These are phyloP conservation scores for Aurelia sp. DNA, from an alignment of 30 jellyfish, hydroid and myxozoan genomes.

Conservation along the genomic window DNA sequence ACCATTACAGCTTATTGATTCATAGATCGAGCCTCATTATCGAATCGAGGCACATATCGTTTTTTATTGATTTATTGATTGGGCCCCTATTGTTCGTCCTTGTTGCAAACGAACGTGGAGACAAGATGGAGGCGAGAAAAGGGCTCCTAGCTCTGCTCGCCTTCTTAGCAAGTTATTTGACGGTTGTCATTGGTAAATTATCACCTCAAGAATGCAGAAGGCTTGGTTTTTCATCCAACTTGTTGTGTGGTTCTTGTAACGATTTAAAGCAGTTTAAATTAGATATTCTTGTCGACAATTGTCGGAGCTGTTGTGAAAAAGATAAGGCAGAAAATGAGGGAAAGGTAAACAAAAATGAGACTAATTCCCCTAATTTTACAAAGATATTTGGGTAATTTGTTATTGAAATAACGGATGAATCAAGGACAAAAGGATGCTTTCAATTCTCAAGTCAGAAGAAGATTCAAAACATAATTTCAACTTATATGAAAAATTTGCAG, in stretches of 20 bases:
- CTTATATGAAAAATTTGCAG: too few species aligned
- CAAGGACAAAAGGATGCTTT: too few species aligned
- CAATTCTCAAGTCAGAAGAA: too few species aligned
- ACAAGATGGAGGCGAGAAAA: constrained; percentile 26
- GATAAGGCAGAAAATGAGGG: constrained; percentile 91
- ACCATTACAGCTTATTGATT: neutral
- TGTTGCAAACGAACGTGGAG: neutral
- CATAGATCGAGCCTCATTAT: neutral
- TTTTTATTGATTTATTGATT: too few species aligned
- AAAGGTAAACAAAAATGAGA: constrained; percentile 25
- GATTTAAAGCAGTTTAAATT: constrained; percentile 86
- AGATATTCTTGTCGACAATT: constrained; percentile 59
- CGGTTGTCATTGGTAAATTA: constrained; percentile 49
- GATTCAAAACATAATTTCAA: too few species aligned
- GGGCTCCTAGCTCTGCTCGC: constrained; percentile 41
- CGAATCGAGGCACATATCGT: constrained; percentile 4
- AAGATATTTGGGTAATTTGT: too few species aligned
- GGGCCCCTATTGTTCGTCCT: neutral
- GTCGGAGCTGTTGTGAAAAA: constrained; percentile 86
- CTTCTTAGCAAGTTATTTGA: constrained; percentile 36
- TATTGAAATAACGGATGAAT: too few species aligned
- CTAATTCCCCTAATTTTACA: too few species aligned
- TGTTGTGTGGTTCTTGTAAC: constrained; percentile 90
- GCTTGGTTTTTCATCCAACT: constrained; percentile 85
- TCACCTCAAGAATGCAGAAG: constrained; percentile 84